These are phyloP conservation scores for Stictonetta naevosa DNA, from an alignment of 2,113 vertebrate species.

Conservation along the genomic window DNA sequence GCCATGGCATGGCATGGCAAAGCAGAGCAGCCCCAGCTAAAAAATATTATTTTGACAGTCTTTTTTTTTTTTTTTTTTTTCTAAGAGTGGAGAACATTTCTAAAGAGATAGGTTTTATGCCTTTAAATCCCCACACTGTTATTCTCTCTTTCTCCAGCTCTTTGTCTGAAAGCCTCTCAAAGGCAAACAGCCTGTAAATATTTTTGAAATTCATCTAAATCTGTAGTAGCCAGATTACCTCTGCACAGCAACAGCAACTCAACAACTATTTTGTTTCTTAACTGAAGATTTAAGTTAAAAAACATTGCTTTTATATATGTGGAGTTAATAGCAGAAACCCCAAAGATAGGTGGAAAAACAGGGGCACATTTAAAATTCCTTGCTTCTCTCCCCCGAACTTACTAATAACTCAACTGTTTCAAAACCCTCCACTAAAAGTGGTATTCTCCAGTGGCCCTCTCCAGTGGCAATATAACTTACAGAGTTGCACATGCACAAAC, in stretches of 20 bases:
- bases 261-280: neutral
- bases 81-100: neutral
- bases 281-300: neutral
- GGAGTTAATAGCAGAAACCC: neutral
- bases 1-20: rapidly evolving
- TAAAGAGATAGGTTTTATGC: neutral
- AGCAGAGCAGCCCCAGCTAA: rapidly evolving
- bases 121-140: neutral
- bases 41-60: neutral
- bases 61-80: neutral
- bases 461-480: neutral
- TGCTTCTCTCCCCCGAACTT: too few species aligned
- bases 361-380: neutral
- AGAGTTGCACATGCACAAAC: neutral
- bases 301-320: neutral
- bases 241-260: neutral
- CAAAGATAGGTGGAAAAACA: neutral
- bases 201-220: neutral
- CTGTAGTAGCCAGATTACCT: neutral
- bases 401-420: neutral
- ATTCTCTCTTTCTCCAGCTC: neutral
- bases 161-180: neutral
- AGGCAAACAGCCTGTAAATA: neutral
- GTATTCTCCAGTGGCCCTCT: neutral
- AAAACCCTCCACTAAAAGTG: neutral